Conservation (phyloP, 1,140 invertebrate species). For the Magallana gigas region DNA sequence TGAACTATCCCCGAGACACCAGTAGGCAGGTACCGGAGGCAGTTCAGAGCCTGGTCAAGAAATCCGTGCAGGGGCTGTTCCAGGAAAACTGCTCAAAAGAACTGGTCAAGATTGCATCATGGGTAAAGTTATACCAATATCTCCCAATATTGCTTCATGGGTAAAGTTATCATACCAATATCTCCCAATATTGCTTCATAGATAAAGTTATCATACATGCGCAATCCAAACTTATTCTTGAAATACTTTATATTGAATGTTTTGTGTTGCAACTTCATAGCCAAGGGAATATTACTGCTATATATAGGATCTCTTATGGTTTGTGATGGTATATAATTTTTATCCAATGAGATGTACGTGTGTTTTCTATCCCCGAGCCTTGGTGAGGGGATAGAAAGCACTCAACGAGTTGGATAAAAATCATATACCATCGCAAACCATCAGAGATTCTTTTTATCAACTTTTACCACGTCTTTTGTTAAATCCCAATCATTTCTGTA, state of each 20-base stretch:
- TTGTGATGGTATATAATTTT: too few species aligned
- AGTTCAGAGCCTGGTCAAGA: slow-evolving; percentile 44
- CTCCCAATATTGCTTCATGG: neutral
- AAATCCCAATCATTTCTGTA: too few species aligned
- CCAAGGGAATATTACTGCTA: neutral
- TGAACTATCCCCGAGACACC: neutral
- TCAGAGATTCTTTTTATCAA: too few species aligned
- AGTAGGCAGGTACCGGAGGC: neutral
- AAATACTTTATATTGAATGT: too few species aligned
- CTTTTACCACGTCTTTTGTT: too few species aligned
- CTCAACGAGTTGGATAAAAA: too few species aligned
- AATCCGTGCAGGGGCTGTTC: slow-evolving; percentile 47
- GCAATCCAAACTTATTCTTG: too few species aligned
- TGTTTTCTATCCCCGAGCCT: too few species aligned
- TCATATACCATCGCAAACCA: too few species aligned
- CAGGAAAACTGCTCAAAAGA: slow-evolving; percentile 28
- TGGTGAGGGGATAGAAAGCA: too few species aligned
- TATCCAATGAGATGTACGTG: too few species aligned
- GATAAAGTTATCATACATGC: neutral
- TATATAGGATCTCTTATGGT: too few species aligned
- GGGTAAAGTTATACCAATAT: neutral
- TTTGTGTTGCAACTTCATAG: neutral
- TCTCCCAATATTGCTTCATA: neutral
- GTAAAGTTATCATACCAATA: neutral
- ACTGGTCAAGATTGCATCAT: slow-evolving; percentile 12